Evolutionary conservation across 2,888 invertebrate species (phyloP).

Genomic region (Pristionchus mayeri): DNA sequence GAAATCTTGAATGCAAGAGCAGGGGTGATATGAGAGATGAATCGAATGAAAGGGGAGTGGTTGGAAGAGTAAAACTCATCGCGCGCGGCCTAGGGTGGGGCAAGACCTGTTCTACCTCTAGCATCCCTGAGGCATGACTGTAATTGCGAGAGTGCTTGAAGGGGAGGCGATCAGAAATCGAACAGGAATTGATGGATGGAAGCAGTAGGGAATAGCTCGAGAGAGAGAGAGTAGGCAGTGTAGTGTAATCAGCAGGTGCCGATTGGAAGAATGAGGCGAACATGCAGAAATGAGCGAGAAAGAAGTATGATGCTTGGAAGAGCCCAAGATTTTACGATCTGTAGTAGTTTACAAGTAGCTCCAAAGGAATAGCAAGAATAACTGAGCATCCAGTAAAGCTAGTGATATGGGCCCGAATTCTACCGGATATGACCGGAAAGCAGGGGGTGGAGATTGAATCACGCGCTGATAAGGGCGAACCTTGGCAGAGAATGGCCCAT

Average conservation of each 20-base stretch:
- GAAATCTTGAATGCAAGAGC: not conserved
- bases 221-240: not conserved
- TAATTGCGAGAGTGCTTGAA: conserved; percentile 34
- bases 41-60: conserved; percentile 40
- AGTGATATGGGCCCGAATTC: not conserved
- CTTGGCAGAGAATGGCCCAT: not conserved
- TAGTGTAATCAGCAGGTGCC: conserved; percentile 37
- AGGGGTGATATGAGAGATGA: not conserved
- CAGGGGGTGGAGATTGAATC: not conserved
- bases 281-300: not conserved
- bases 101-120: conserved; percentile 19
- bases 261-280: conserved; percentile 30
- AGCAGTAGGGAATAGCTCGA: not conserved
- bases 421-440: not conserved
- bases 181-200: conserved; percentile 19
- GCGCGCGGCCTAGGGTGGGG: not conserved
- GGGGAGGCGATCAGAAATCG: conserved; percentile 15
- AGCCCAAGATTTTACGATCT: not conserved
- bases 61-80: not conserved
- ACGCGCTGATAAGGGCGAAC: not conserved
- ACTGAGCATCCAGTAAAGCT: not conserved
- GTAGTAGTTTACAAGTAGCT: too few species aligned
- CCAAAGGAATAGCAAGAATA: too few species aligned
- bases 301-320: not conserved
- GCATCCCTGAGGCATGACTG: conserved; percentile 27